These are phyloP conservation scores for Enteromius paludinosus DNA, from an alignment of 2,797 vertebrate species.

Conservation along the genomic window DNA sequence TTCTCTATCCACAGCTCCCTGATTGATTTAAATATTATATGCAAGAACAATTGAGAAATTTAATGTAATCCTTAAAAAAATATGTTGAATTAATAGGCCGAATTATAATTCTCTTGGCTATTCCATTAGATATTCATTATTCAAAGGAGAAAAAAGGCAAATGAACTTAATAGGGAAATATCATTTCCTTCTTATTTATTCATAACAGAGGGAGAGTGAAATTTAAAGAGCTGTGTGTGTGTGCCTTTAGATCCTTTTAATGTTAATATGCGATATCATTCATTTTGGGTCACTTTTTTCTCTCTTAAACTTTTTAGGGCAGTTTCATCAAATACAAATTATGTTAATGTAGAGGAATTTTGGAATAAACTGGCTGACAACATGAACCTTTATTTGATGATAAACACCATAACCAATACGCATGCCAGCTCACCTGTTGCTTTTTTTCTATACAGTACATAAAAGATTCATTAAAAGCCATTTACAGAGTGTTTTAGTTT, in stretches of 20 bases:
- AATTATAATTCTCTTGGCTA: constrained; percentile 61
- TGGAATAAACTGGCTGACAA: neutral
- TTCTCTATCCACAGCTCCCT: constrained; percentile 54
- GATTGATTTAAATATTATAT: constrained; percentile 64
- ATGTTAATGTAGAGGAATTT: neutral
- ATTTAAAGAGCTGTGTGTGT: constrained; percentile 39
- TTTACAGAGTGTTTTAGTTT: neutral
- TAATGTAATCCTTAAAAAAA: constrained; percentile 61
- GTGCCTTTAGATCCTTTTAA: constrained; percentile 50
- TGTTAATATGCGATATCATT: constrained; percentile 50
- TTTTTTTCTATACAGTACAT: neutral
- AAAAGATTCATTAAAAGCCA: neutral
- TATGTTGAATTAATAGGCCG: constrained; percentile 63
- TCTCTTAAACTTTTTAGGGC: constrained; percentile 1
- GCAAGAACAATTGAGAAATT: constrained; percentile 64
- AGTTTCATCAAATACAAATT: neutral
- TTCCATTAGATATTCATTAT: constrained; percentile 65
- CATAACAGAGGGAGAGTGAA: constrained; percentile 50
- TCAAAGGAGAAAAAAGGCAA: constrained; percentile 61
- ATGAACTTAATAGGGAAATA: constrained; percentile 62
- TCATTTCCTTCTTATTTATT: constrained; percentile 63
- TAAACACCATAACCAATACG: neutral
- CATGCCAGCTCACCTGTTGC: neutral
- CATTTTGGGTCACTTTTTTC: constrained; percentile 27
- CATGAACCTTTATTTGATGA: neutral